phyloP scores from a whole-genome alignment of 2,113 vertebrate genomes.

The Cygnus buccinator region DNA sequence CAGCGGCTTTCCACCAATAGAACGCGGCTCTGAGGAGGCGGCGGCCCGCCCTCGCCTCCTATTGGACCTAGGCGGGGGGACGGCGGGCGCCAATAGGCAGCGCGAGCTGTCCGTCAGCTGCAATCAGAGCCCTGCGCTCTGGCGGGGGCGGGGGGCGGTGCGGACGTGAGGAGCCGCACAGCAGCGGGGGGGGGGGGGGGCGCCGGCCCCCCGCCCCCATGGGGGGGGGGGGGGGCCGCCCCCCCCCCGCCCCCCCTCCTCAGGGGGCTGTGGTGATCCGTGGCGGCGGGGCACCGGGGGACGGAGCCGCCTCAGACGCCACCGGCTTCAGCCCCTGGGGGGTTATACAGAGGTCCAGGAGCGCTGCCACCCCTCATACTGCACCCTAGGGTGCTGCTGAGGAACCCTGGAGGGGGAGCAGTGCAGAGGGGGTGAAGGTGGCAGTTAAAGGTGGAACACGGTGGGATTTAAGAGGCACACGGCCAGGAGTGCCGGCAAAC shows the following conservation, averaged over 20 bases:
- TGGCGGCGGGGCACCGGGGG: no score
- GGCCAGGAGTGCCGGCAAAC: no score
- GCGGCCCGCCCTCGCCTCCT: neutral
- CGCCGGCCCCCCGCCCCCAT: neutral
- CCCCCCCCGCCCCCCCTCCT: neutral
- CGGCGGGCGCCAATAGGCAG: neutral
- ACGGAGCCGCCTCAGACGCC: no score
- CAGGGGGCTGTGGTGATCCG: no score
- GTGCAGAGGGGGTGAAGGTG: no score
- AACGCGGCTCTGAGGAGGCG: accelerated
- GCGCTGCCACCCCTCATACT: neutral
- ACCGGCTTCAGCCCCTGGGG: no score
- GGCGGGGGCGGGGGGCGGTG: conserved; percentile 3
- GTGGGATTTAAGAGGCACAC: no score
- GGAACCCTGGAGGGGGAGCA: neutral
- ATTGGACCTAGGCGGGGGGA: accelerated
- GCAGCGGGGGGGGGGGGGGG: neutral
- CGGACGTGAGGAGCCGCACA: conserved; percentile 78
- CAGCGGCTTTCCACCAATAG: neutral
- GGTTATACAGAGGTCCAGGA: no score
- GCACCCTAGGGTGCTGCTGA: neutral
- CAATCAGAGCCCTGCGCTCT: neutral
- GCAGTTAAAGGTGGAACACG: no score
- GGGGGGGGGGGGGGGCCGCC: neutral
- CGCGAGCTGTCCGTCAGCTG: neutral